A percentile compares a stretch with the other conserved stretches of the same genome.
These are phyloP conservation scores for Coregonus suidteri DNA, from an alignment of 2,797 vertebrate species.

Conservation along the genomic window DNA sequence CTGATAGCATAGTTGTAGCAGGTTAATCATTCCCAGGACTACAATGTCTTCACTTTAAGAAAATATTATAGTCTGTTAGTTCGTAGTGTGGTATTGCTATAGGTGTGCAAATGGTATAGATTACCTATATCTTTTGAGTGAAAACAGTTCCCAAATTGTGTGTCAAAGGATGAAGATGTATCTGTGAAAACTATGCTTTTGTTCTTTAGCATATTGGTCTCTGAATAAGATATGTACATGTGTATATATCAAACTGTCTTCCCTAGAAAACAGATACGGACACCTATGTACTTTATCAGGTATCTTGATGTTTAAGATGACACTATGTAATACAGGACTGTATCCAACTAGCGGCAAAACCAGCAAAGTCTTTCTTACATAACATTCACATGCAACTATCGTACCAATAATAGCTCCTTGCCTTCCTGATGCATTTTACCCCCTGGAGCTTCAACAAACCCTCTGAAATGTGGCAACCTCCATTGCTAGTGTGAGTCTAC, in stretches of 20 bases:
- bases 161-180: background rate
- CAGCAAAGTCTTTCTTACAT: background rate
- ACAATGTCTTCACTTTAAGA: background rate
- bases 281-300: background rate
- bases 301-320: background rate
- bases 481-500: background rate
- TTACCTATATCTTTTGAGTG: background rate
- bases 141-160: background rate
- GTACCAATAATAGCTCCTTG: background rate
- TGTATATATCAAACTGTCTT: background rate
- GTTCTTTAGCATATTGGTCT: background rate
- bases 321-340: background rate
- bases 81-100: background rate
- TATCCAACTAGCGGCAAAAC: background rate
- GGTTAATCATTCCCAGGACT: conserved; percentile 60
- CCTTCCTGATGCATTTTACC: background rate
- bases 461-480: background rate
- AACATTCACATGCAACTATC: background rate
- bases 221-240: background rate
- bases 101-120: background rate
- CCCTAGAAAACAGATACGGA: too few relatives aligned
- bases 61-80: background rate
- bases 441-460: conserved; percentile 9
- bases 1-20: conserved; percentile 71
- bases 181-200: background rate